A percentile compares a stretch with the other conserved stretches of the same genome.
These are phyloP conservation scores for Oscheius sp. DNA, from an alignment of 2,888 invertebrate species.

Conservation along the genomic window DNA sequence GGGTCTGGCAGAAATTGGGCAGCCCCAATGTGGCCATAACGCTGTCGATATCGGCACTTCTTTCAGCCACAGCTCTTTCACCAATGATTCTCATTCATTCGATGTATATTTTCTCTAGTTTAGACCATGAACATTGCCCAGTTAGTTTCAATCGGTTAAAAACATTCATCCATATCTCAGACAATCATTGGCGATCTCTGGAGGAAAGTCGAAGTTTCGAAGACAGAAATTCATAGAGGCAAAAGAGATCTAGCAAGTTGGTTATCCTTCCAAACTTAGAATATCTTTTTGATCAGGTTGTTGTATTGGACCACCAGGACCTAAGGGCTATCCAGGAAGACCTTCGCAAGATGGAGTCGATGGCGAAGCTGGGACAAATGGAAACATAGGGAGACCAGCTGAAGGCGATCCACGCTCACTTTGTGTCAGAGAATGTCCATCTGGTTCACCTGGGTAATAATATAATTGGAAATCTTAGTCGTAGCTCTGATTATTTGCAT, in stretches of 20 bases:
- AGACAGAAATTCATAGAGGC: constrained; percentile 33
- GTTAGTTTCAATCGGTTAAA: constrained; percentile 27
- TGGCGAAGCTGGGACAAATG: constrained; percentile 44
- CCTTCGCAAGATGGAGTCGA: constrained; percentile 43
- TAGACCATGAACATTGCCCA: constrained; percentile 37
- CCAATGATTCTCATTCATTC: constrained; percentile 35
- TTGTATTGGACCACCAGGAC: constrained; percentile 47
- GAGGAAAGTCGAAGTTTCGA: constrained; percentile 33
- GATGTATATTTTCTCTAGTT: constrained; percentile 19
- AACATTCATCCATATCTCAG: background rate
- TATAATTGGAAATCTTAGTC: background rate
- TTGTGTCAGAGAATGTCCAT: constrained; percentile 47
- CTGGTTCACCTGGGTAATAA: constrained; percentile 39
- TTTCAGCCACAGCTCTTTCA: constrained; percentile 40
- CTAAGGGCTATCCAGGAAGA: constrained; percentile 45
- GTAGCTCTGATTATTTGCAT: background rate
- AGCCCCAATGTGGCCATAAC: constrained; percentile 37
- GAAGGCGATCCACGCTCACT: constrained; percentile 39
- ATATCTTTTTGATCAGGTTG: constrained; percentile 37
- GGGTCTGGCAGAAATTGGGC: constrained; percentile 30
- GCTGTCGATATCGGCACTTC: constrained; percentile 36
- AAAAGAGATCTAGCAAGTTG: constrained; percentile 34
- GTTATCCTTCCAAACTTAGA: too few relatives aligned
- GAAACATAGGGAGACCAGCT: constrained; percentile 45
- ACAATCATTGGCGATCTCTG: constrained; percentile 33